These are phyloP conservation scores for Pogonus chalceus DNA, from an alignment of 1,140 invertebrate genomes.

Conservation along the genomic window DNA sequence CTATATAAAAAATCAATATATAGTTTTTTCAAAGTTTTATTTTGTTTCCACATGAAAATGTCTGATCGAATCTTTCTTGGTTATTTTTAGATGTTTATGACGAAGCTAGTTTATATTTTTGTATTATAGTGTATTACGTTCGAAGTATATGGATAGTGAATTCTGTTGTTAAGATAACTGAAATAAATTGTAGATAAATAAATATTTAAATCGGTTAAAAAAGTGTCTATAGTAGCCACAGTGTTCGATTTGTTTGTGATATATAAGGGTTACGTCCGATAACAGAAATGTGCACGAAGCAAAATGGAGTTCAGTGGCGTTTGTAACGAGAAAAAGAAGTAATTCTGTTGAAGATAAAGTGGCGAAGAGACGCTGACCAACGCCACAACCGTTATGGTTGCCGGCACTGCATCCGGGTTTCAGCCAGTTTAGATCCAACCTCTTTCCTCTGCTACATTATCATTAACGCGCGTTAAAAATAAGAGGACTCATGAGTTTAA, in stretches of 20 bases:
- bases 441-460: not conserved
- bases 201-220: not conserved
- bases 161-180: no score
- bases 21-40: no score
- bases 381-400: not conserved
- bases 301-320: not conserved
- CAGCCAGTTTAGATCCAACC: not conserved
- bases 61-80: no score
- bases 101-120: no score
- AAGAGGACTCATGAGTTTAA: not conserved
- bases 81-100: no score
- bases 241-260: not conserved
- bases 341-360: not conserved
- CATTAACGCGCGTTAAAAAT: not conserved
- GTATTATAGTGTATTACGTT: no score
- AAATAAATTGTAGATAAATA: no score
- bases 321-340: not conserved
- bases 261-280: not conserved
- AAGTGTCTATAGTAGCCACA: not conserved
- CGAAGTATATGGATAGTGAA: no score
- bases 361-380: not conserved
- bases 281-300: not conserved
- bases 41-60: no score
- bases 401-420: not conserved
- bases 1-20: no score